These are phyloP conservation scores for Pseudorhombus dupliciocellatus DNA, from an alignment of 2,113 vertebrate species.

Conservation along the genomic window DNA sequence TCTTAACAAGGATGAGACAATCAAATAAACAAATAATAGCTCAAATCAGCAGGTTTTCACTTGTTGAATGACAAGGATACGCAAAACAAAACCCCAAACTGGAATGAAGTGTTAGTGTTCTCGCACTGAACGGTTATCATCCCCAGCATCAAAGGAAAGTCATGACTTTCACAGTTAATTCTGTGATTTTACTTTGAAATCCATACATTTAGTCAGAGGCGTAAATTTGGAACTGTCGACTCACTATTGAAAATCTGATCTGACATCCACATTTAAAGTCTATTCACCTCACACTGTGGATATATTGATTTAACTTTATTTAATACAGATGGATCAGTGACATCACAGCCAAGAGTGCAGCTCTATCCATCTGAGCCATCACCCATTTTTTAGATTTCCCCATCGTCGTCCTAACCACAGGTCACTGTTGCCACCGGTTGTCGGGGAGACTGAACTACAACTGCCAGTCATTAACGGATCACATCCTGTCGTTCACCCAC, in stretches of 20 bases:
- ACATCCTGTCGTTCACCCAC: slow-evolving; percentile 6
- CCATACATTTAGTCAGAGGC: no score
- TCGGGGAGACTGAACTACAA: slow-evolving; percentile 42
- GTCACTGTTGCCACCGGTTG: slow-evolving; percentile 57
- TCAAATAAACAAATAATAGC: slow-evolving; percentile 9
- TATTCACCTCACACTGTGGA: no score
- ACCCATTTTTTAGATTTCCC: background rate
- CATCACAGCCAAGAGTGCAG: no score
- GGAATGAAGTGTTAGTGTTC: background rate
- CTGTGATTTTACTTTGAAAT: no score
- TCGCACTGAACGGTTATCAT: background rate
- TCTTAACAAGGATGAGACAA: slow-evolving; percentile 55
- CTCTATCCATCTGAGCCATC: no score
- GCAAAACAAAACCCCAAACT: background rate
- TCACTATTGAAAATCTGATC: no score
- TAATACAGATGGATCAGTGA: no score
- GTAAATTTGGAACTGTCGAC: no score
- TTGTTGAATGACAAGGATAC: background rate
- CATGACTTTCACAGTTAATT: background rate
- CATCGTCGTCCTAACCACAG: slow-evolving; percentile 5
- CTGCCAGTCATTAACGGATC: slow-evolving; percentile 16
- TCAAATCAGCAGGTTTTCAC: background rate
- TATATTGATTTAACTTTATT: no score
- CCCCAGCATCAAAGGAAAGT: background rate
- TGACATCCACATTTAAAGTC: no score